Conservation (phyloP, 2,797 vertebrate genomes). For the Mareca penelope region DNA sequence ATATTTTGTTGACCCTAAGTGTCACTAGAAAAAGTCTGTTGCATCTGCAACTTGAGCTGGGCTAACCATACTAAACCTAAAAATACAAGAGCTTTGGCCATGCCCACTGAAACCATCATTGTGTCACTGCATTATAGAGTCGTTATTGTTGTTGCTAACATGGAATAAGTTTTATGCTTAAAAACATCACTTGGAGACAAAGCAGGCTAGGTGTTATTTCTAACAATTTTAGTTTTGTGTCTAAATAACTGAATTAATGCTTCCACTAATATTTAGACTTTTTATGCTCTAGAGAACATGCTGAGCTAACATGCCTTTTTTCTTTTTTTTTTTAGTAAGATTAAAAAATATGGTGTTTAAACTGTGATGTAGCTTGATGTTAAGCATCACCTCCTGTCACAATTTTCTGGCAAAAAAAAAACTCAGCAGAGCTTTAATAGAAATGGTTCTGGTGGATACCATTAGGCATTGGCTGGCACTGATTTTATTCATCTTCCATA, state of each 20-base stretch:
- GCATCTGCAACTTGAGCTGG: neutral
- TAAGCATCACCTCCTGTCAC: accelerated
- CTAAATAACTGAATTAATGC: neutral
- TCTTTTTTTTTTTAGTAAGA: neutral
- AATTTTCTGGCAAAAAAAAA: neutral
- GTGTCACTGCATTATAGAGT: neutral
- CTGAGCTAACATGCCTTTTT: neutral
- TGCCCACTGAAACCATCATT: neutral
- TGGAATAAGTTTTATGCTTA: neutral
- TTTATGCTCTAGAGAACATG: neutral
- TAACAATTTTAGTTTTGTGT: neutral
- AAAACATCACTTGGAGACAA: neutral
- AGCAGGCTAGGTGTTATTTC: neutral
- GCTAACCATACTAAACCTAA: neutral
- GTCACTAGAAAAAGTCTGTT: neutral
- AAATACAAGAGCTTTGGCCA: neutral
- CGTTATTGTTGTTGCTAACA: neutral
- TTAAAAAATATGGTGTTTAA: neutral
- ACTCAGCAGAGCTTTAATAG: neutral
- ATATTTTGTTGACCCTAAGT: neutral
- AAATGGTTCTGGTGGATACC: neutral
- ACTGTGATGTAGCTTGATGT: neutral
- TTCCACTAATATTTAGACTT: neutral
- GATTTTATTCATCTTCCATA: neutral
- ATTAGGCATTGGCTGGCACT: neutral